Conservation (phyloP, 2,113 vertebrate genomes). For the Silurus meridionalis region DNA sequence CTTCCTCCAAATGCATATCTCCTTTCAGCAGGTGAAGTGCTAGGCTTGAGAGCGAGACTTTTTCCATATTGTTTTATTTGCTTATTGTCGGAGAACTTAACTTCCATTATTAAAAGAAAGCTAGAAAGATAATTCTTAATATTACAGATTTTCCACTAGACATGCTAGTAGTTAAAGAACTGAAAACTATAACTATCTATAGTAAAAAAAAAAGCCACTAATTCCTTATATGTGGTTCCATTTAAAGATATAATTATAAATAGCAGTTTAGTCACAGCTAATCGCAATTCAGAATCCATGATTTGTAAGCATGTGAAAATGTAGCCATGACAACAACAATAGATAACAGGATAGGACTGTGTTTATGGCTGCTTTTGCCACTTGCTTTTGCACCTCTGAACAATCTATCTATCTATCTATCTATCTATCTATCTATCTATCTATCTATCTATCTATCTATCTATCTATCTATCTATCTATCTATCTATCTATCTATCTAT, state of each 20-base stretch:
- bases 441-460: no score
- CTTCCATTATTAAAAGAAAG: constrained; percentile 38
- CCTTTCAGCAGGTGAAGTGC: constrained; percentile 50
- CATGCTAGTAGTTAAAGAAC: background rate
- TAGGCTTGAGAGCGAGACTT: constrained; percentile 38
- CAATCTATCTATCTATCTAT: background rate
- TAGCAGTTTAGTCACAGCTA: background rate
- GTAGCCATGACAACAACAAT: background rate
- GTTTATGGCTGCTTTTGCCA: background rate
- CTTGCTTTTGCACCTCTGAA: background rate
- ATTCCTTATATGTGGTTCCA: background rate
- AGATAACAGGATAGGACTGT: background rate
- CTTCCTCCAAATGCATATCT: constrained; percentile 52
- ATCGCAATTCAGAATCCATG: background rate
- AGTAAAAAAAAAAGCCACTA: background rate
- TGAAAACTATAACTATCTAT: background rate
- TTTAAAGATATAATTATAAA: background rate
- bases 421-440: no score
- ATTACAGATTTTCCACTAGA: constrained; percentile 3
- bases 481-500: no score
- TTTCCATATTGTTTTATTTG: constrained; percentile 49
- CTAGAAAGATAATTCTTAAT: constrained; percentile 20
- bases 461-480: no score
- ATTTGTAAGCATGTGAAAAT: background rate
- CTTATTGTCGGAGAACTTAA: constrained; percentile 28